A percentile compares a stretch with the other conserved stretches of the same genome.
phyloP scores from a whole-genome alignment of 2,797 vertebrate species.

The Melanotaenia parkinsoni region DNA sequence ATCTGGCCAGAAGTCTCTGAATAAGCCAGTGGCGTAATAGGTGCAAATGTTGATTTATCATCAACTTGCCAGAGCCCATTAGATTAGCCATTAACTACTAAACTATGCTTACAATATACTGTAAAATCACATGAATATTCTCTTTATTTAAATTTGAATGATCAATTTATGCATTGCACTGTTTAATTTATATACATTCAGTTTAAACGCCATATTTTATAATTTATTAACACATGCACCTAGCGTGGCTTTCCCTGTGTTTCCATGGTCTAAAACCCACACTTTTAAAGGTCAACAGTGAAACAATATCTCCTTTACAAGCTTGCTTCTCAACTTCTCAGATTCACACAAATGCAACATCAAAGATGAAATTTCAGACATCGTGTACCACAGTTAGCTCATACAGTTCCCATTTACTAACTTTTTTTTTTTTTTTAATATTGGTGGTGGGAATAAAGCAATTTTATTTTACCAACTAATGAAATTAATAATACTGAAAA shows the following conservation, averaged over 20 bases:
- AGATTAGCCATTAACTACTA: conserved; percentile 31
- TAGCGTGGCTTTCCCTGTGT: background rate
- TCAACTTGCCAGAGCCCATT: conserved; percentile 60
- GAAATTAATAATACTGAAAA: background rate
- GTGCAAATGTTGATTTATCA: conserved; percentile 63
- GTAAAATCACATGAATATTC: conserved; percentile 24
- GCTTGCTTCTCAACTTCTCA: conserved; percentile 1
- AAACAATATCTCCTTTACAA: conserved; percentile 18
- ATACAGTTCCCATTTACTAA: background rate
- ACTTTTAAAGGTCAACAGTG: conserved; percentile 19
- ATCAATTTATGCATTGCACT: background rate
- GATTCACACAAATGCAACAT: background rate
- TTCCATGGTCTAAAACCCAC: background rate
- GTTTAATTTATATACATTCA: background rate
- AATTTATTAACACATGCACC: background rate
- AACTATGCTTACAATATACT: conserved; percentile 22
- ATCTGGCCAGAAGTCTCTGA: conserved; percentile 50
- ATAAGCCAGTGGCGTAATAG: conserved; percentile 32
- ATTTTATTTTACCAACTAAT: background rate
- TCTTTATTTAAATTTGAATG: background rate
- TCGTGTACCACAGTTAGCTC: background rate
- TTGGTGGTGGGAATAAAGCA: background rate
- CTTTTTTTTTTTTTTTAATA: too few species aligned
- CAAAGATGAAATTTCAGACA: background rate
- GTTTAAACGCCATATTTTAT: background rate